These are phyloP conservation scores for Macrotrachela quadricornifera DNA, from an alignment of 1,140 invertebrate species.

Conservation along the genomic window DNA sequence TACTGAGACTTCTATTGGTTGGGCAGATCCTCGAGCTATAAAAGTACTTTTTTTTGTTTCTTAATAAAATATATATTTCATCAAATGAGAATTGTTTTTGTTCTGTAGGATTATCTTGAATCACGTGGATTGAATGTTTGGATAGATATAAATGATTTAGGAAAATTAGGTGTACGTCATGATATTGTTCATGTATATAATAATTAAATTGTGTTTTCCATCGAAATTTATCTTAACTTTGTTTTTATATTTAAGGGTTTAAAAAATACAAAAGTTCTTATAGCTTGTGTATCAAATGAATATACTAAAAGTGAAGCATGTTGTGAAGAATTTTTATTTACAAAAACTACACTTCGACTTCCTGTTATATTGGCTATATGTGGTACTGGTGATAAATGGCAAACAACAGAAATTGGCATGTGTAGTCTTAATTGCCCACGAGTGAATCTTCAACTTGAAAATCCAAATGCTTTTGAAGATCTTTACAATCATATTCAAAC, in stretches of 20 bases:
- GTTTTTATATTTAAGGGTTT: slow-evolving; percentile 22
- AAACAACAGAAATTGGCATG: slow-evolving; percentile 17
- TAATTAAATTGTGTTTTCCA: neutral
- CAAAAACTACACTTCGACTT: slow-evolving; percentile 16
- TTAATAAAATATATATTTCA: too few species aligned
- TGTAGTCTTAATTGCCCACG: slow-evolving; percentile 16
- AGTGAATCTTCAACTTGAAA: slow-evolving; percentile 19
- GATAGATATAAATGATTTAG: slow-evolving; percentile 22
- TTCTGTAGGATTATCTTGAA: slow-evolving; percentile 15
- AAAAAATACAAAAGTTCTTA: slow-evolving; percentile 16
- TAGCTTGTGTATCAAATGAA: slow-evolving; percentile 22
- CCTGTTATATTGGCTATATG: slow-evolving; percentile 15
- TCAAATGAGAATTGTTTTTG: too few species aligned
- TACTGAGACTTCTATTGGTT: slow-evolving; percentile 13
- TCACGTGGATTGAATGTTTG: slow-evolving; percentile 18
- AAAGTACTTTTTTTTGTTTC: slow-evolving; percentile 9
- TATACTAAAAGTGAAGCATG: slow-evolving; percentile 18
- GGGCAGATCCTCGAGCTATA: slow-evolving; percentile 21
- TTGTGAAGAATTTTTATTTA: slow-evolving; percentile 19
- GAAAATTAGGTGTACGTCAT: neutral
- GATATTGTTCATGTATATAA: neutral
- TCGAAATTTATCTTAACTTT: slow-evolving; percentile 16
- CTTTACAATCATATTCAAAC: neutral
- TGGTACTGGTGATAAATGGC: neutral
- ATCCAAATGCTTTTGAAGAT: slow-evolving; percentile 7